These are phyloP conservation scores for Poeciliopsis gracilis DNA, from an alignment of 2,797 vertebrate genomes.

Conservation along the genomic window DNA sequence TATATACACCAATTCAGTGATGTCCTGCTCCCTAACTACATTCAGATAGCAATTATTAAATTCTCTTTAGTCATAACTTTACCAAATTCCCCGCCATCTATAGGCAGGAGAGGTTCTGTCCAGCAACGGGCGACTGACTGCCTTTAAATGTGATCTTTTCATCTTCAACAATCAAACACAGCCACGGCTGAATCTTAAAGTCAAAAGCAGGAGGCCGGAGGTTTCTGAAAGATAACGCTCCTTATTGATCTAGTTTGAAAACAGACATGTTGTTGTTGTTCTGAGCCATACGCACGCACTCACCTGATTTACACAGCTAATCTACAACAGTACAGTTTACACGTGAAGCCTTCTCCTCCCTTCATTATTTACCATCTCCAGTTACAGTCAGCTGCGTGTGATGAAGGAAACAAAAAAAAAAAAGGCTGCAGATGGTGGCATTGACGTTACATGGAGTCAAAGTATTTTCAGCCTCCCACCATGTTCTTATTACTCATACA, in stretches of 20 bases:
- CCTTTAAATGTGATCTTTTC: conserved; percentile 49
- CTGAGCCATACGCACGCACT: conserved; percentile 55
- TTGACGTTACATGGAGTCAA: conserved; percentile 50
- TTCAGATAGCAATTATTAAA: conserved; percentile 31
- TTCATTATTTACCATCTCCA: conserved; percentile 14
- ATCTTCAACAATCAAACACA: conserved; percentile 41
- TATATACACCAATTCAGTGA: conserved; percentile 66
- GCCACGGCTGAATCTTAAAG: conserved; percentile 28
- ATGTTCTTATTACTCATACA: conserved; percentile 53
- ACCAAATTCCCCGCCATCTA: conserved; percentile 8
- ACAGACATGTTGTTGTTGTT: conserved; percentile 35
- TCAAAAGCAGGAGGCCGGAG: conserved; percentile 25
- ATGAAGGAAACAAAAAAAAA: conserved; percentile 26
- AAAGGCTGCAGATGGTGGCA: conserved; percentile 39
- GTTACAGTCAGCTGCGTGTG: conserved; percentile 25
- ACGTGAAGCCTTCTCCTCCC: conserved; percentile 19
- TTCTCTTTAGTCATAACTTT: conserved; percentile 21
- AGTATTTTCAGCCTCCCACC: conserved; percentile 37
- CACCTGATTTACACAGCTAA: conserved; percentile 39
- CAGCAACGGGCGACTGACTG: conserved; percentile 22
- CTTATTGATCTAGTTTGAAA: conserved; percentile 40
- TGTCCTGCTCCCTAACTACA: conserved; percentile 32
- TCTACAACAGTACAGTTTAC: conserved; percentile 34
- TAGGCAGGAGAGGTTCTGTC: conserved; percentile 14
- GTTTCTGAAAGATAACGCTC: conserved; percentile 36